Evolutionary conservation across 2,888 invertebrate species (phyloP).

Genomic region (Dione juno): DNA sequence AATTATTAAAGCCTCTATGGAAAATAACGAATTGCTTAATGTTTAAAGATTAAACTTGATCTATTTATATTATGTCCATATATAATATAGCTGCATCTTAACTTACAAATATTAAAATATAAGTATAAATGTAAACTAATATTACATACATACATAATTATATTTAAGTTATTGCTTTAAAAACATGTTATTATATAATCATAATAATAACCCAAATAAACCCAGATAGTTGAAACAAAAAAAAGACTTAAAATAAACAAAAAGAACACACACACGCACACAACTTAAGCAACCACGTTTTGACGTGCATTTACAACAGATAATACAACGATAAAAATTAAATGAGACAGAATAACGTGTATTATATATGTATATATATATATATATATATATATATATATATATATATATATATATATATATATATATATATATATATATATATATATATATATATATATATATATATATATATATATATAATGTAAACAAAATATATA

Average conservation of each 20-base stretch:
- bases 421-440: too few species aligned
- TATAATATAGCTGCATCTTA: slow-evolving; percentile 2
- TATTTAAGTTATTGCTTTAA: slow-evolving; percentile 20
- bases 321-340: slow-evolving; percentile 8
- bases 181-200: slow-evolving; percentile 10
- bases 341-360: slow-evolving; percentile 63
- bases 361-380: slow-evolving; percentile 21
- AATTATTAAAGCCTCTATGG: too few species aligned
- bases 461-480: too few species aligned
- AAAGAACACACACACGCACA: not conserved
- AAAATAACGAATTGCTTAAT: too few species aligned
- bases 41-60: not conserved
- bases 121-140: not conserved
- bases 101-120: slow-evolving; percentile 6
- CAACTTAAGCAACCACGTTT: slow-evolving; percentile 3
- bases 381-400: too few species aligned
- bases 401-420: too few species aligned
- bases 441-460: too few species aligned
- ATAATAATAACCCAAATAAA: slow-evolving; percentile 8
- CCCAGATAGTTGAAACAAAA: slow-evolving; percentile 9
- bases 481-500: not conserved
- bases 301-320: slow-evolving; percentile 33
- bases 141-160: not conserved
- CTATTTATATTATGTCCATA: slow-evolving; percentile 5
- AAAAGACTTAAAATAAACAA: not conserved